Base-by-base conservation (phyloP, 2,797 vertebrate species). In the Adelosebastes latens region DNA sequence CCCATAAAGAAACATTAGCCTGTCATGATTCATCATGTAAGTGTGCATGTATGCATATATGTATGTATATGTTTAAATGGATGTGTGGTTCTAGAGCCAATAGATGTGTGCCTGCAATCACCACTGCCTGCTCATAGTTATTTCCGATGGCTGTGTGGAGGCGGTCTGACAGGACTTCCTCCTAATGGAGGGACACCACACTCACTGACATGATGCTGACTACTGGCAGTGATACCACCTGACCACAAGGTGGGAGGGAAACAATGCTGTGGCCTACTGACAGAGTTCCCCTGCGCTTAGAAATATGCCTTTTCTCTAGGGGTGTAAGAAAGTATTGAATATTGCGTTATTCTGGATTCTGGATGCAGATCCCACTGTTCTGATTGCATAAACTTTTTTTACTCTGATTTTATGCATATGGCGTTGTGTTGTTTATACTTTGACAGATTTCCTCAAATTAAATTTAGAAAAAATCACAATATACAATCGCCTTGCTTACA, bases 141-240 rank as follows among this genome's bases (percentile, higher is more conserved):
- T 82, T 84, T 80, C 68, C 16, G 25, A 62, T 65, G 75, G 70
- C 56, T 73, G 71, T 74, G 71, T 42, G 46, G 72, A 79, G 72
- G 79, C 36, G 58, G 78, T 42, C 73, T 75, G 79, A 78, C 79
- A 82, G 72, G 82, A 85, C 82, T 84, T 88, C 79, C 68, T 86
- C 55, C 69, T 88, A 86, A 87, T 83, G 81, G 85, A 86, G 25
- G 2, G 64, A 13, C 60, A 79, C 69, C 55, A 82, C 64, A 64
- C 74, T 58, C 61, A 58, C 71, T 81, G 75, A 84, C 71, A 84
- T 76, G 80, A 84, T 58, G 84, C 81, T 65, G 79, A 69, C 77
- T 75, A 72, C 75, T 39, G 34, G 68, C 78, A 80, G 74, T n/a
- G 27, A 71, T 34, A 66, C 53, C 59, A 77, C 68, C 65, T 82